Evolutionary conservation across 2,797 vertebrate genomes (phyloP).

Genomic region (Mormyrops boulengeri): DNA sequence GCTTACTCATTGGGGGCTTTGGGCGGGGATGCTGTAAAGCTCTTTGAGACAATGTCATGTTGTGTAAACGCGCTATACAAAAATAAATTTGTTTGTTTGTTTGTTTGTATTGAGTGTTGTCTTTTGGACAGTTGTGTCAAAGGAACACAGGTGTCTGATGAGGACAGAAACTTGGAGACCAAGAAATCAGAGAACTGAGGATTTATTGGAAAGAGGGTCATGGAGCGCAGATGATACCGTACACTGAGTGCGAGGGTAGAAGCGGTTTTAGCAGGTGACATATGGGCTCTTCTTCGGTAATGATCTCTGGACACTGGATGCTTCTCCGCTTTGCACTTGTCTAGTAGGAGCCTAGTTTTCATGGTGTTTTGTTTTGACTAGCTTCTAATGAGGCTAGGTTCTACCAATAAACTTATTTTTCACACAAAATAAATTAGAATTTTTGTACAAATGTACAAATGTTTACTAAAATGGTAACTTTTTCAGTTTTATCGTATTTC

Average conservation of each 20-base stretch:
- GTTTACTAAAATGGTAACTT: not conserved
- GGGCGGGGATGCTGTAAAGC: too few species aligned
- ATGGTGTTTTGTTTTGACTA: not conserved
- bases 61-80: too few species aligned
- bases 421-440: not conserved
- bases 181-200: not conserved
- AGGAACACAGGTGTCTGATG: not conserved
- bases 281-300: not conserved
- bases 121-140: not conserved
- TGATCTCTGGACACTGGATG: not conserved
- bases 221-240: not conserved
- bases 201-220: not conserved
- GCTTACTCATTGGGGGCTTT: too few species aligned
- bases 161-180: not conserved
- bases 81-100: too few species aligned
- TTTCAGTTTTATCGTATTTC: not conserved
- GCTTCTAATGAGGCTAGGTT: not conserved
- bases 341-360: not conserved
- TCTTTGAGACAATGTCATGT: too few species aligned
- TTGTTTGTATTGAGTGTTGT: too few species aligned
- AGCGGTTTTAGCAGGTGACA: not conserved
- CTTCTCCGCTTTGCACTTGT: not conserved
- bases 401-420: not conserved
- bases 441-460: not conserved
- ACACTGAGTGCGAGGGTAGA: not conserved